Conservation (phyloP, 2,888 invertebrate species). For the Drosophila imparisetae region DNA sequence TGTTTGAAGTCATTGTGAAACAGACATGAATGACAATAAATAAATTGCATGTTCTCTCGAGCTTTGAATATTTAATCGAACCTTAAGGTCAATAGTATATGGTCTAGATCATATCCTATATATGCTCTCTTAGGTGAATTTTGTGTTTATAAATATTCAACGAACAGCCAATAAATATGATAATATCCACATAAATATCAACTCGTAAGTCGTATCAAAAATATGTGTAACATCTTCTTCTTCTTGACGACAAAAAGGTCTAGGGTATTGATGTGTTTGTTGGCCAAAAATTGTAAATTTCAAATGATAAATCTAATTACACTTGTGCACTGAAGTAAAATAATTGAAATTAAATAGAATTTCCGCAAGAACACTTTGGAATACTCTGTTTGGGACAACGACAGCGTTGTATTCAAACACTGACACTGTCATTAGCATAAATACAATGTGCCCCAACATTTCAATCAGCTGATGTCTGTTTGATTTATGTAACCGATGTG, state of each 20-base stretch:
- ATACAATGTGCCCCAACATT: conserved; percentile 1
- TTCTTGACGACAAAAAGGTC: background rate
- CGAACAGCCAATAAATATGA: background rate
- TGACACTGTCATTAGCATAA: background rate
- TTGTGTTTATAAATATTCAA: background rate
- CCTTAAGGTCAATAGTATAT: conserved; percentile 1
- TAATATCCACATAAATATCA: background rate
- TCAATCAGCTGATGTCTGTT: conserved; percentile 34
- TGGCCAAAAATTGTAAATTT: background rate
- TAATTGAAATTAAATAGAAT: background rate
- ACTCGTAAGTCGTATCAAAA: background rate
- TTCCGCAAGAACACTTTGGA: background rate
- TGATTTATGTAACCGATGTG: conserved; percentile 48
- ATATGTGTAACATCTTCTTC: background rate
- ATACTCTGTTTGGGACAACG: background rate
- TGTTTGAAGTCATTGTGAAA: background rate
- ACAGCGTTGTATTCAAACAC: background rate
- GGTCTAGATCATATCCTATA: background rate
- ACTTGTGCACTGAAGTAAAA: background rate
- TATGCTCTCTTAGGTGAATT: background rate
- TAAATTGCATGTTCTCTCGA: background rate
- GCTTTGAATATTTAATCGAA: conserved; percentile 25
- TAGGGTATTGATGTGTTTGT: background rate
- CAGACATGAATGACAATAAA: conserved; percentile 2
- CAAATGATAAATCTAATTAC: background rate